Evolutionary conservation across 53 echinoderm and acorn worm species (phyloP).

Genomic region (Patiria pectinifera): DNA sequence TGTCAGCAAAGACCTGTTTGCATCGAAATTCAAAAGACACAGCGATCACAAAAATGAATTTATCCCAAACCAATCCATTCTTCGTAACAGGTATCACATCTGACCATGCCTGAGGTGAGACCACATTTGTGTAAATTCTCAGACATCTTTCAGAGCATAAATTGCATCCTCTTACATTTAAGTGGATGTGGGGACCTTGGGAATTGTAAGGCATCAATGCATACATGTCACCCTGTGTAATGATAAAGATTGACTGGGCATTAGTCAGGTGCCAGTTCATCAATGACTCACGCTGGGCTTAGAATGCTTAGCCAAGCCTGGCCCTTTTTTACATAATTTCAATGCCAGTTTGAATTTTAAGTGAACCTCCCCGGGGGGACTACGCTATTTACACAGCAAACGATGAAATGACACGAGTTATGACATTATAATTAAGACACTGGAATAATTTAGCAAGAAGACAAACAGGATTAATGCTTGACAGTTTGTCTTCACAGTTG

Average conservation of each 20-base stretch:
- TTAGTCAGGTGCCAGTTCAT: background rate
- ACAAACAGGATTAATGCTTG: background rate
- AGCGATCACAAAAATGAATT: no score
- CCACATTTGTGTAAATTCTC: background rate
- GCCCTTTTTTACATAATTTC: slow-evolving; percentile 7
- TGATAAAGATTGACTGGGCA: slow-evolving; percentile 5
- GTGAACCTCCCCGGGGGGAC: background rate
- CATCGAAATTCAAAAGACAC: background rate
- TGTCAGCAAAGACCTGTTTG: background rate
- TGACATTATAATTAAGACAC: background rate
- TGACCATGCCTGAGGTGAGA: background rate
- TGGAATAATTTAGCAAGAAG: background rate
- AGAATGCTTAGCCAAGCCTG: slow-evolving; percentile 11
- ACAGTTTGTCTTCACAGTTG: background rate
- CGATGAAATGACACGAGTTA: background rate
- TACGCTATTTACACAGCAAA: background rate
- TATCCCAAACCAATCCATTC: no score
- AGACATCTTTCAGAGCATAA: background rate
- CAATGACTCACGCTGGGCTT: slow-evolving; percentile 33
- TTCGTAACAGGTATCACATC: background rate
- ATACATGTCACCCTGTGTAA: background rate
- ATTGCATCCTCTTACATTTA: background rate
- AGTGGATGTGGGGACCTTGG: background rate
- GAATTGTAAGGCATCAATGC: slow-evolving; percentile 4
- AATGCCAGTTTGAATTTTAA: background rate